Conservation (phyloP, 2,888 invertebrate genomes). For the Lithophane ornitopus region DNA sequence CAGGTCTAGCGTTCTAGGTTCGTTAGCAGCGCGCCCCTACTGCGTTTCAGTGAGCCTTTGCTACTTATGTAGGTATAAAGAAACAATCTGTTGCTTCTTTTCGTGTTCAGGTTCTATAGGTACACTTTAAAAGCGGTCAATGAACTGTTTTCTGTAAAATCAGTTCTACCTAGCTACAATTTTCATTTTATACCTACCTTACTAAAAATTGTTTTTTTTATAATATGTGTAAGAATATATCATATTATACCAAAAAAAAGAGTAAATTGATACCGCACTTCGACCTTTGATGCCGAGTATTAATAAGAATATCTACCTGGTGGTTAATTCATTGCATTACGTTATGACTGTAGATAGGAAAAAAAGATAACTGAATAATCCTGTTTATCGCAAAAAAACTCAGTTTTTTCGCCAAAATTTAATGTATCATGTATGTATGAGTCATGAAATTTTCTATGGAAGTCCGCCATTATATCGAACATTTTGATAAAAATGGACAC, state of each 20-base stretch:
- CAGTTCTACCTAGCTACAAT: not conserved
- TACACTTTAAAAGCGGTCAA: too few relatives aligned
- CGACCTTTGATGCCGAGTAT: not conserved
- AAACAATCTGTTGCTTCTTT: constrained; percentile 28
- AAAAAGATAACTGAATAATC: constrained; percentile 35
- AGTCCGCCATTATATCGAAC: not conserved
- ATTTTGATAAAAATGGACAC: constrained; percentile 14
- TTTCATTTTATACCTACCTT: not conserved
- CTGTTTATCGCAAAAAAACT: constrained; percentile 31
- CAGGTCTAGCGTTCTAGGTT: constrained; percentile 12
- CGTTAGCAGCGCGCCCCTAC: constrained; percentile 1
- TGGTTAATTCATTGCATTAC: constrained; percentile 33
- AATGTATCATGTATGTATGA: too few relatives aligned
- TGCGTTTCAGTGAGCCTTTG: constrained; percentile 1
- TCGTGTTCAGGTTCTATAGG: too few relatives aligned
- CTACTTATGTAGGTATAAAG: not conserved
- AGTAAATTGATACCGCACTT: too few relatives aligned
- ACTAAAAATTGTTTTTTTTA: not conserved
- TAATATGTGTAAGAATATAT: not conserved
- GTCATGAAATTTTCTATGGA: not conserved
- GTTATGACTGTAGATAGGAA: constrained; percentile 27
- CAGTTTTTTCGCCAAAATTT: constrained; percentile 8
- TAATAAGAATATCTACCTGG: not conserved
- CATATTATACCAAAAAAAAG: too few relatives aligned
- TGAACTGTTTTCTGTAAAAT: not conserved